These are phyloP conservation scores for Crenichthys baileyi DNA, from an alignment of 2,797 vertebrate species.

Conservation along the genomic window DNA sequence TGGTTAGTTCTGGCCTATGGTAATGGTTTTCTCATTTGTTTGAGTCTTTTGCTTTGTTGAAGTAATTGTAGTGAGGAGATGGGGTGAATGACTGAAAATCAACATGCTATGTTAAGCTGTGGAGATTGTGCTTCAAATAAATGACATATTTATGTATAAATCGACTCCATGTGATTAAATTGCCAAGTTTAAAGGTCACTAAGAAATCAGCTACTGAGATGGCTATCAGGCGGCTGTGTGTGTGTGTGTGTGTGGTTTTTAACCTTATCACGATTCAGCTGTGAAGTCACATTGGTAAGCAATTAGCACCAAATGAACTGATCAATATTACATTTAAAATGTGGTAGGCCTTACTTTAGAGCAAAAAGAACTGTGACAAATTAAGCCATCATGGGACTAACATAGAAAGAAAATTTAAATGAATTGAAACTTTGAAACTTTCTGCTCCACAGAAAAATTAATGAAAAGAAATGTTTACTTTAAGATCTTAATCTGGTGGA, in stretches of 20 bases:
- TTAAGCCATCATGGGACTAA: not conserved
- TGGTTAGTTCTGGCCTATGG: slow-evolving; percentile 23
- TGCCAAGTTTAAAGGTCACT: not conserved
- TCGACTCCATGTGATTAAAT: slow-evolving; percentile 29
- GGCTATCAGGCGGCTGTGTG: not conserved
- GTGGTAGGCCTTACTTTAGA: not conserved
- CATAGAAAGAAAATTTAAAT: not conserved
- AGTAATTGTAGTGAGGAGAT: slow-evolving; percentile 27
- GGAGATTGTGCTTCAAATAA: slow-evolving; percentile 65
- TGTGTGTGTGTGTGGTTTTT: not conserved
- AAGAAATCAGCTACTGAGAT: not conserved
- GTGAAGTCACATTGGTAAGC: not conserved
- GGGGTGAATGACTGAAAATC: slow-evolving; percentile 24
- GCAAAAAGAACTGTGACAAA: not conserved
- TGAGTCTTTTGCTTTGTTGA: slow-evolving; percentile 24
- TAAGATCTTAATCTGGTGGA: not conserved
- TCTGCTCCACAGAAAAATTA: not conserved
- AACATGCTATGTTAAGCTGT: slow-evolving; percentile 40
- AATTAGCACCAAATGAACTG: not conserved
- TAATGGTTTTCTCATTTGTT: slow-evolving; percentile 25
- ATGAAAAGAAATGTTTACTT: not conserved
- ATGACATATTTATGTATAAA: slow-evolving; percentile 75
- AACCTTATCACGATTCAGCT: not conserved
- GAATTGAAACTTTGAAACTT: not conserved
- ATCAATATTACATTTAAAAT: not conserved